phyloP scores from a whole-genome alignment of 2,888 invertebrate genomes.

The Melanophora roralis region DNA sequence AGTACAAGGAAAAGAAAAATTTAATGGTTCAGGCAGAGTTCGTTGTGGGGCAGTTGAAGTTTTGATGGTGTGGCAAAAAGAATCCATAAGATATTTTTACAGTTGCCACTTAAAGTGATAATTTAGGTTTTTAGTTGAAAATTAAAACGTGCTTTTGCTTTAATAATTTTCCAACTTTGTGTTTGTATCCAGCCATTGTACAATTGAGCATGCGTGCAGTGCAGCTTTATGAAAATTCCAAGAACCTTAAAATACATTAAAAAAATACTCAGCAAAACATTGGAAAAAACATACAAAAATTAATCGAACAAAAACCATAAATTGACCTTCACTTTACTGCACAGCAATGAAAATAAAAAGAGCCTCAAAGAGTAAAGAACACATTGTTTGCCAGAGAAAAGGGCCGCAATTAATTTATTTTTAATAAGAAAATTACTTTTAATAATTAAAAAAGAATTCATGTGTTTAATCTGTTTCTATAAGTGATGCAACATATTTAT shows the following conservation, averaged over 20 bases:
- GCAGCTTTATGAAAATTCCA: slow-evolving; percentile 55
- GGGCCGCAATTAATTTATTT: slow-evolving; percentile 57
- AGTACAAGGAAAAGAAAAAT: slow-evolving; percentile 35
- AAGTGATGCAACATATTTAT: background rate
- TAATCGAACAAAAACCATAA: background rate
- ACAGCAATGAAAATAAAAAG: background rate
- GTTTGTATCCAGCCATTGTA: background rate
- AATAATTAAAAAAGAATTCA: too few relatives aligned
- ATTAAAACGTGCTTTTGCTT: slow-evolving; percentile 57
- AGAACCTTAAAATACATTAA: slow-evolving; percentile 37
- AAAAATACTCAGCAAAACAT: slow-evolving; percentile 16
- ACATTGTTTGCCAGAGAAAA: slow-evolving; percentile 13
- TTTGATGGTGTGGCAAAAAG: slow-evolving; percentile 38
- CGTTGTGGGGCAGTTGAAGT: background rate
- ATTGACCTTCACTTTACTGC: slow-evolving; percentile 50
- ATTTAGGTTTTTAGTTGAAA: slow-evolving; percentile 60
- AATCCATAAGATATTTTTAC: slow-evolving; percentile 58
- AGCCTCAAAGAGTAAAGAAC: background rate
- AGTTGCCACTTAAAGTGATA: slow-evolving; percentile 63
- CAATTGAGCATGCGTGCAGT: slow-evolving; percentile 58
- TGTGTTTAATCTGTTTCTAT: too few relatives aligned
- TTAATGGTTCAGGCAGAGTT: slow-evolving; percentile 10
- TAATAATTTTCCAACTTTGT: slow-evolving; percentile 13
- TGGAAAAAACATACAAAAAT: slow-evolving; percentile 6
- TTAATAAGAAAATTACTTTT: slow-evolving; percentile 60